Conservation (phyloP, 2,113 vertebrate genomes). For the Pterocles orientalis region DNA sequence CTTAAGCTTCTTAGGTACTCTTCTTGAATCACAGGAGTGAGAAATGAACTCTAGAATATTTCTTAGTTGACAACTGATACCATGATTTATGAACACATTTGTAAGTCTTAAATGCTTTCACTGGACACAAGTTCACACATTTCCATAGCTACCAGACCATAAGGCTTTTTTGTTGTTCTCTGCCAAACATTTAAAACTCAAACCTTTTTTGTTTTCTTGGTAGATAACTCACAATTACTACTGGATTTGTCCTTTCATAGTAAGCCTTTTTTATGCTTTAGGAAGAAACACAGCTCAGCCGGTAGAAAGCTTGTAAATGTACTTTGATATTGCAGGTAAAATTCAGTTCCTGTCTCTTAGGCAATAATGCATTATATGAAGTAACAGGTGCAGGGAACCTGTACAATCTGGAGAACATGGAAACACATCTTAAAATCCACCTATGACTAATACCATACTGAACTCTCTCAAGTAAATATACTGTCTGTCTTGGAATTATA, state of each 20-base stretch:
- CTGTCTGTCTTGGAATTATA: neutral
- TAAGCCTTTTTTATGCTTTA: neutral
- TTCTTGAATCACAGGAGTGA: neutral
- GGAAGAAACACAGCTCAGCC: neutral
- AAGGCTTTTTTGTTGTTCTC: neutral
- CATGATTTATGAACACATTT: neutral
- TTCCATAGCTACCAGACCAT: neutral
- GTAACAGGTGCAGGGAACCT: neutral
- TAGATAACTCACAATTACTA: neutral
- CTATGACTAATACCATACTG: neutral
- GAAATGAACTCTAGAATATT: neutral
- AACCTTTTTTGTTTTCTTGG: neutral
- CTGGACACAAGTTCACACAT: neutral
- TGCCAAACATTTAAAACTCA: neutral
- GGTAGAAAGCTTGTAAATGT: neutral
- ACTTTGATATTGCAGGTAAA: neutral
- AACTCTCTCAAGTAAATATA: neutral
- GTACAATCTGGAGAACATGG: neutral
- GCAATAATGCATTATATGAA: neutral
- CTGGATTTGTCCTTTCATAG: neutral
- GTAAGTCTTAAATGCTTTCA: neutral
- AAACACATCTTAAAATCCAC: neutral
- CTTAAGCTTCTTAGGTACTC: neutral
- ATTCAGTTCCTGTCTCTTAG: neutral
- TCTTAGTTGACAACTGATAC: neutral